Base-by-base conservation (phyloP, 1,140 invertebrate genomes). In the Drosophila miranda region DNA sequence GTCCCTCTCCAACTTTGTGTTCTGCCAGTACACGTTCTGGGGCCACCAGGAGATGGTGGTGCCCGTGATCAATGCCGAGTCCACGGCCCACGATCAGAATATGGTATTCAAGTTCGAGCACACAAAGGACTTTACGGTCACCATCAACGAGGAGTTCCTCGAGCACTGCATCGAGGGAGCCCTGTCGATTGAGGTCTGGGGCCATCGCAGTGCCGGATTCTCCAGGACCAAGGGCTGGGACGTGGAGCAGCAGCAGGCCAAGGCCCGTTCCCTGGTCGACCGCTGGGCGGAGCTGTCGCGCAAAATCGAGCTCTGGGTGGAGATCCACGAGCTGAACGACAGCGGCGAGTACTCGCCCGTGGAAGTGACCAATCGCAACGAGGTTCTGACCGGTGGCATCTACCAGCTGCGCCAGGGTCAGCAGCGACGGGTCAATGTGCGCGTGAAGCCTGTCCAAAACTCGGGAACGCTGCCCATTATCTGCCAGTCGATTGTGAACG, bases 151-250 rank as follows among this genome's bases (percentile, higher is more conserved):
- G 91, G 98, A 99, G 92, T 99, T 99, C 91, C 93, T 99, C 28
- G 98, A 99, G 92, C 97, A 99, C 90, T 98, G 97, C 91, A 93
- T 96, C 56, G 98, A 98, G 91, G 98, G 98, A 59, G 98, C 99
- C 1, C 92, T 99, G 23, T 99, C 98, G 0, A 98, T 99, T 89
- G 98, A 99, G 92, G 98, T 99, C 5, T 99, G 98, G 98, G 98
- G 98, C 19, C 98, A 99, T 92, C 93, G 96, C 60, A 97, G 96
- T 78, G 95, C 96, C 38, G 97, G 96, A 19, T 97, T 97, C 91
- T 95, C 94, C 11, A 92, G 93, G 64, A 92, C 93, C 26, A 95
- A 94, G 34, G 95, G 94, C 63, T 97, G 96, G 96, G 96, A 97
- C 90, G 95, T 97, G 9, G 96, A 97, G 82, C 95, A 97, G 81